phyloP scores from a whole-genome alignment of 2,797 vertebrate genomes.

The Gymnopithys bicolor region DNA sequence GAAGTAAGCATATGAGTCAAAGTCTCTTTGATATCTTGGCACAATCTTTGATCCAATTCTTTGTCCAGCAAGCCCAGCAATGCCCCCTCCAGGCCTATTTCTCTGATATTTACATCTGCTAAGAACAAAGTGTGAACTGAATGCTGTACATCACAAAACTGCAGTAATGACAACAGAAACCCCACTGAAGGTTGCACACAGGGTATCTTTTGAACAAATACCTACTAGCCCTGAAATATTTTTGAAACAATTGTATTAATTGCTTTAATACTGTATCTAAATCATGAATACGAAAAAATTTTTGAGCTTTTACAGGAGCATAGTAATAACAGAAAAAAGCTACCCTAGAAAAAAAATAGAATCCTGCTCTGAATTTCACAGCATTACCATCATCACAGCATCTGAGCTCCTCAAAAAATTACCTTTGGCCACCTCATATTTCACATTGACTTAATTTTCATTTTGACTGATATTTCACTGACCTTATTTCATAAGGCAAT shows the following conservation, averaged over 20 bases:
- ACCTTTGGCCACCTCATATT: not conserved
- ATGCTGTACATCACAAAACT: constrained; percentile 31
- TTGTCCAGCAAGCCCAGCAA: constrained; percentile 89
- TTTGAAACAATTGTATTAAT: not conserved
- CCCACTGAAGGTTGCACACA: not conserved
- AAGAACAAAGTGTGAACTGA: constrained; percentile 58
- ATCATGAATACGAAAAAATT: not conserved
- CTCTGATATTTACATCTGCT: constrained; percentile 88
- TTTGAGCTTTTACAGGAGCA: not conserved
- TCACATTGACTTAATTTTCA: not conserved
- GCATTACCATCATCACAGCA: not conserved
- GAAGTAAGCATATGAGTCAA: constrained; percentile 89
- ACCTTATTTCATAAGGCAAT: not conserved
- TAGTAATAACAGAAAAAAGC: not conserved
- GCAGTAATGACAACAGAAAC: not conserved
- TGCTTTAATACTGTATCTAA: not conserved
- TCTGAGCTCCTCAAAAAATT: not conserved
- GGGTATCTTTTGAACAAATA: not conserved
- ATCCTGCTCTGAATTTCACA: not conserved
- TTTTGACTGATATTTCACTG: not conserved
- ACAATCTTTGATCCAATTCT: constrained; percentile 84
- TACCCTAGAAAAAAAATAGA: not conserved
- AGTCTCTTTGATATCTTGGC: constrained; percentile 89
- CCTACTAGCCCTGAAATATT: not conserved
- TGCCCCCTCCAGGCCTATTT: constrained; percentile 91